These are phyloP conservation scores for Cheilosia vulpina DNA, from an alignment of 2,888 invertebrate genomes.

Conservation along the genomic window DNA sequence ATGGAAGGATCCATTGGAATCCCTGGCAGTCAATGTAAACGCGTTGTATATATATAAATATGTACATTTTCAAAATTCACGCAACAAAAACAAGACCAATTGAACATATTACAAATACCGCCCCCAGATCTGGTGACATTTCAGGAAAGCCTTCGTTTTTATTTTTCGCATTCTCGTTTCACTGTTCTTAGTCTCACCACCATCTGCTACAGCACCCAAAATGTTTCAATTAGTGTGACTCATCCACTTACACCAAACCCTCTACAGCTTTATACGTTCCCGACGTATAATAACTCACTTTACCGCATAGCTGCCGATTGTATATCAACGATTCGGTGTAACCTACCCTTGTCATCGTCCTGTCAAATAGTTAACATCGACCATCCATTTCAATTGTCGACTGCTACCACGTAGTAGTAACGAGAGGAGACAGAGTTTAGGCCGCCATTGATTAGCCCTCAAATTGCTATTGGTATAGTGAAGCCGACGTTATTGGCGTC, in stretches of 20 bases:
- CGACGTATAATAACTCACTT: constrained; percentile 56
- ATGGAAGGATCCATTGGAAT: too few species aligned
- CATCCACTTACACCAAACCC: neutral
- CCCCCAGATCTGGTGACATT: neutral
- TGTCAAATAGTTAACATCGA: constrained; percentile 43
- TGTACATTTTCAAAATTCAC: too few species aligned
- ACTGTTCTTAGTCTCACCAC: neutral
- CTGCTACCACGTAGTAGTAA: neutral
- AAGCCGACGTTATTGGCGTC: constrained; percentile 5
- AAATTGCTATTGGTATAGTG: constrained; percentile 24
- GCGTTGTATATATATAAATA: too few species aligned
- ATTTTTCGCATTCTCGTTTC: neutral
- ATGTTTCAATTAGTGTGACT: constrained; percentile 50
- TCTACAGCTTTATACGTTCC: neutral
- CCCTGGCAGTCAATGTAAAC: too few species aligned
- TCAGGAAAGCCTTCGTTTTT: too few species aligned
- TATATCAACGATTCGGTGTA: neutral
- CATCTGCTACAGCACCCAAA: constrained; percentile 4
- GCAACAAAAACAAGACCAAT: too few species aligned
- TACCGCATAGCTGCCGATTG: constrained; percentile 24
- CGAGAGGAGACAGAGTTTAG: neutral
- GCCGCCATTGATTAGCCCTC: constrained; percentile 49
- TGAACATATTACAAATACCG: too few species aligned
- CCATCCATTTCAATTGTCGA: constrained; percentile 56
- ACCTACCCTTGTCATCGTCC: constrained; percentile 40